Conservation (phyloP, 2,888 invertebrate genomes). For the Pandemis corylana region DNA sequence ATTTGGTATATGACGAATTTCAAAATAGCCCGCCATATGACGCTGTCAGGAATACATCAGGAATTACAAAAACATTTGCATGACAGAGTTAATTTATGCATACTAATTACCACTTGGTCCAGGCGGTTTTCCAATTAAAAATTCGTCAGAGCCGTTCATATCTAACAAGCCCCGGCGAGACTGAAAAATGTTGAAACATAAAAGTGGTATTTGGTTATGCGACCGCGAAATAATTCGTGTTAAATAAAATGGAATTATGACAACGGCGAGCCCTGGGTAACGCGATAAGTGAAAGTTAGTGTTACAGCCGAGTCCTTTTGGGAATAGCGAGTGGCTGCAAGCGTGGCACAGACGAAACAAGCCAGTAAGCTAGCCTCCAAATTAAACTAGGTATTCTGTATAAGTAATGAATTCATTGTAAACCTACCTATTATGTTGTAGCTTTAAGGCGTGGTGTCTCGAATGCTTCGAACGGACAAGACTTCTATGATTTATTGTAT, state of each 20-base stretch:
- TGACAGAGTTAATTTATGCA: background rate
- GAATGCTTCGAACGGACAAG: no score
- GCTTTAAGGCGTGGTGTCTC: no score
- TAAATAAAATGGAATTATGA: conserved; percentile 40
- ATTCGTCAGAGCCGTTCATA: conserved; percentile 5
- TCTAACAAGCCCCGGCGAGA: conserved; percentile 11
- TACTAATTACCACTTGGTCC: background rate
- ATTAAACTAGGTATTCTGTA: background rate
- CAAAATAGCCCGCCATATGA: background rate
- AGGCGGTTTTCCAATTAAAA: background rate
- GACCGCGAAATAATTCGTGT: conserved; percentile 36
- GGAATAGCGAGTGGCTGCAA: conserved; percentile 23
- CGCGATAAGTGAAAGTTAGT: conserved; percentile 46
- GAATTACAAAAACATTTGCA: background rate
- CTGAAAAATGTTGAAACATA: conserved; percentile 28
- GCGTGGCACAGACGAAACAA: background rate
- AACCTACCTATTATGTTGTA: no score
- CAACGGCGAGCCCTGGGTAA: conserved; percentile 37
- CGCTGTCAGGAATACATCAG: background rate
- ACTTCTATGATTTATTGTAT: no score
- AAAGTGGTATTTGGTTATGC: conserved; percentile 26
- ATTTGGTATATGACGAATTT: conserved; percentile 6
- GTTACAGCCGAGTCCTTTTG: conserved; percentile 38
- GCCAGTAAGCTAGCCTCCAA: conserved; percentile 6
- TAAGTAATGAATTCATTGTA: no score